Evolutionary conservation across 2,113 vertebrate genomes (phyloP).

Genomic region (Carassius auratus): DNA sequence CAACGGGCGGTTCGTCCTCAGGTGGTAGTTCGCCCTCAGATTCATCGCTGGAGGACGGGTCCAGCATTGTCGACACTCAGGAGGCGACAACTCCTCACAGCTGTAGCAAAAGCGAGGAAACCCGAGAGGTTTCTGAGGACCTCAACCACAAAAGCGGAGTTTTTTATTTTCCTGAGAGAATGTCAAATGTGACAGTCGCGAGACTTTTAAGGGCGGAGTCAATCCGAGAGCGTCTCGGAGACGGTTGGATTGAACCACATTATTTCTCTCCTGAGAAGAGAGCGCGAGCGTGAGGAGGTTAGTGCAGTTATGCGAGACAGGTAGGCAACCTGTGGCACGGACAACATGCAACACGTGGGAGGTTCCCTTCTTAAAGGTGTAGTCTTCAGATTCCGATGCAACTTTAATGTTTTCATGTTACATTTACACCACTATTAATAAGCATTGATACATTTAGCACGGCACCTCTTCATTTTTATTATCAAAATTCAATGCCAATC

Average conservation of each 20-base stretch:
- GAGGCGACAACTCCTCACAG: conserved; percentile 20
- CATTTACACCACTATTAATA: neutral
- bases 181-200: conserved; percentile 61
- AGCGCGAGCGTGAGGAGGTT: conserved; percentile 28
- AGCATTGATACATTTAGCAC: neutral
- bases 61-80: conserved; percentile 79
- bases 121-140: conserved; percentile 52
- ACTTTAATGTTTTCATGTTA: neutral
- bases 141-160: neutral
- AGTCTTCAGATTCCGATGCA: neutral
- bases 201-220: conserved; percentile 44
- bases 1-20: conserved; percentile 76
- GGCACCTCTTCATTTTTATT: neutral
- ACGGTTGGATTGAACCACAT: neutral
- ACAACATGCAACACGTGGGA: conserved; percentile 74
- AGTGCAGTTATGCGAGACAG: conserved; percentile 64
- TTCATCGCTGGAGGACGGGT: conserved; percentile 96
- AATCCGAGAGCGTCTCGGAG: neutral
- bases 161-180: conserved; percentile 62
- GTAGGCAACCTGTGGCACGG: conserved; percentile 82
- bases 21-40: conserved; percentile 84
- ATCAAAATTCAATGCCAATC: neutral
- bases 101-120: neutral
- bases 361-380: conserved; percentile 51
- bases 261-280: neutral